Conservation (phyloP, 2,113 vertebrate genomes). For the Micromys minutus region DNA sequence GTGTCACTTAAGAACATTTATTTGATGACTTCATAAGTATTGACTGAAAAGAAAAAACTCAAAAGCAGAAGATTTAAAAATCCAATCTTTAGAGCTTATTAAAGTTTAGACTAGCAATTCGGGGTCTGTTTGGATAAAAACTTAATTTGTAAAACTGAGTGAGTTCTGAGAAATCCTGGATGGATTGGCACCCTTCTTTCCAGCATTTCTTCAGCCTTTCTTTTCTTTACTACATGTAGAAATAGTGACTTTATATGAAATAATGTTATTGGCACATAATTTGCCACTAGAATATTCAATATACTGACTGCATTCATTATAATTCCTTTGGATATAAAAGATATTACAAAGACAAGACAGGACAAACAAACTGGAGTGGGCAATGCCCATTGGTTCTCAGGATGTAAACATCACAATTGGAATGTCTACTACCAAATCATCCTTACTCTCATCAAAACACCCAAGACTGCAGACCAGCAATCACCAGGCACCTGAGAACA, state of each 20-base stretch:
- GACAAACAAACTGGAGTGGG: background rate
- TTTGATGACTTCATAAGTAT: background rate
- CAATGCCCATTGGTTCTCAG: background rate
- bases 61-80: background rate
- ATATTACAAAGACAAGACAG: background rate
- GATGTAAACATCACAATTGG: background rate
- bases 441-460: background rate
- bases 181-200: background rate
- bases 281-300: background rate
- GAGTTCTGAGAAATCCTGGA: background rate
- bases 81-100: background rate
- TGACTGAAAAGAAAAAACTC: background rate
- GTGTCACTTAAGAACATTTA: background rate
- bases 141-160: background rate
- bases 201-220: background rate
- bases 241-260: background rate
- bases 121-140: fast-evolving
- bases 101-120: background rate
- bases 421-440: background rate
- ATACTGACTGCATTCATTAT: background rate
- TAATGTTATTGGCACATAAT: background rate
- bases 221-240: background rate
- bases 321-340: background rate
- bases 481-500: background rate
- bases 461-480: background rate